These are phyloP conservation scores for Stercorarius parasiticus DNA, from an alignment of 2,113 vertebrate genomes.

Conservation along the genomic window DNA sequence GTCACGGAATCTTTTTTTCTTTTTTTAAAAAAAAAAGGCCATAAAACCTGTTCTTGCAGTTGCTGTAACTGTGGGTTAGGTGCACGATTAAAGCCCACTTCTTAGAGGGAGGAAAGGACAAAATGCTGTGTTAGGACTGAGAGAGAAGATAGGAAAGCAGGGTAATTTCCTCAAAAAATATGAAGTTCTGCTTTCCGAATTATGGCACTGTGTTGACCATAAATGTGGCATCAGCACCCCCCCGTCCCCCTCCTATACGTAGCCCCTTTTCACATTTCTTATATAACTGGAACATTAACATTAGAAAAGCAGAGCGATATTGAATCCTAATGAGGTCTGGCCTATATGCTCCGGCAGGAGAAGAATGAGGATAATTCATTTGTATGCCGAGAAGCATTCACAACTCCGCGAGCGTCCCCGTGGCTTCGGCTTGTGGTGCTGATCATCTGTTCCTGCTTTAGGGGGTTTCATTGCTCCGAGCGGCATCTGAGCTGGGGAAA, in stretches of 20 bases:
- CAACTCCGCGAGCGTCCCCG: conserved; percentile 79
- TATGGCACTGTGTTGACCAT: conserved; percentile 53
- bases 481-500: conserved; percentile 70
- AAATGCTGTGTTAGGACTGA: conserved; percentile 34
- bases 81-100: conserved; percentile 19
- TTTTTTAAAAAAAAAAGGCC: neutral
- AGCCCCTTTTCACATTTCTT: conserved; percentile 62
- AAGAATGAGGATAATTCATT: conserved; percentile 85
- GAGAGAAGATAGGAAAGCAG: conserved; percentile 37
- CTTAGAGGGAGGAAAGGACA: conserved; percentile 6
- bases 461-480: conserved; percentile 76
- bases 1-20: neutral
- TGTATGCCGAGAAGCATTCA: conserved; percentile 83
- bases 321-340: conserved; percentile 83
- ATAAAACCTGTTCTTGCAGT: neutral
- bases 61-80: conserved; percentile 33
- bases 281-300: conserved; percentile 79
- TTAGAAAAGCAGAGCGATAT: conserved; percentile 79
- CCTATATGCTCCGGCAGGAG: conserved; percentile 67
- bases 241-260: neutral
- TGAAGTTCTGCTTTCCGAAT: conserved; percentile 54
- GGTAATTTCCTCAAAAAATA: conserved; percentile 62
- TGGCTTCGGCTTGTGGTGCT: conserved; percentile 84
- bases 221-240: conserved; percentile 16
- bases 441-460: conserved; percentile 88